Evolutionary conservation across 2,797 vertebrate species (phyloP), one percentile per base, ranked within the genome.

Genomic region (Trachops cirrhosus): DNA sequence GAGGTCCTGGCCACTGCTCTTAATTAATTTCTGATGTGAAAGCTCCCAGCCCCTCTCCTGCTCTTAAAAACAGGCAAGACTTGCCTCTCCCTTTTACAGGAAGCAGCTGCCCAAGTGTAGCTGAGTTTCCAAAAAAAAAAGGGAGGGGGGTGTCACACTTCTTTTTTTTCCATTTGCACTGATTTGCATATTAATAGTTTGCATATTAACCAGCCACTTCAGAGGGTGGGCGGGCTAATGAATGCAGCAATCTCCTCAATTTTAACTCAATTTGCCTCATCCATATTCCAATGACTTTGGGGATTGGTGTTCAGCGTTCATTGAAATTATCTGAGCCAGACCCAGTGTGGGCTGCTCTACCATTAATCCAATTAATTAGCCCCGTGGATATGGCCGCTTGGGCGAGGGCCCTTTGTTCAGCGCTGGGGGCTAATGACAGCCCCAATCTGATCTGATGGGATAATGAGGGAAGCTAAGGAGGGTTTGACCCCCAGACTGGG

Each of bases 281-380:
- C 99, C 99, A 99, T 99, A 99, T 99, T 99, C 99, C 99, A 98
- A 98, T 98, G 97, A 98, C 99, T 99, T 99, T 98, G 86, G 99
- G 99, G 99, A 99, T 98, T 98, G 99, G 99, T 99, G 99, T 99
- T 99, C 98, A 98, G 98, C 98, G 99, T 99, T 99, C 99, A 98
- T 98, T 99, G 99, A 99, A 99, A 99, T 98, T 98, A 99, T 99
- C 99, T 98, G 98, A 99, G 99, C 98, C 98, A 99, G 99, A 98
- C 99, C 98, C 99, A 99, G 99, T 99, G 99, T 99, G 99, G 98
- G 98, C 99, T 98, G 99, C 99, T 99, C 99, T 99, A 99, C 99
- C 99, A 99, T 99, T 99, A 99, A 99, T 99, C 99, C 99, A 99
- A 99, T 99, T 99, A 99, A 99, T 99, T 99, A 99, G 99, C 98